Evolutionary conservation across 2,888 invertebrate genomes (phyloP), one percentile per base, ranked within the genome.

Genomic region (Chalcis sispes): DNA sequence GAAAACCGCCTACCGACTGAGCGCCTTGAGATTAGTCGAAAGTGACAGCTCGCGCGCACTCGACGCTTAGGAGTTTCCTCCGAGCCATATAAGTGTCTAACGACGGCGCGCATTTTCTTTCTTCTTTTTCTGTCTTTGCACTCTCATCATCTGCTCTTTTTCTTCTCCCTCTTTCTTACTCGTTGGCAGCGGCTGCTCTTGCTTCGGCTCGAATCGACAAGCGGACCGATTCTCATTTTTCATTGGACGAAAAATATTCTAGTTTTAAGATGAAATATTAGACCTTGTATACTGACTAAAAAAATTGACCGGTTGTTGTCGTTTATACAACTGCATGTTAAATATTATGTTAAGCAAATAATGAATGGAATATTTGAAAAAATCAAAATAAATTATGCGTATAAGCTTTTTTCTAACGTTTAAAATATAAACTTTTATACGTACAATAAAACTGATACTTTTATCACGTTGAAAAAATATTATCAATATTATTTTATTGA

Each of bases 1-100:
- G 70, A 72, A 77, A 77, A 77, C 77, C 75, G 74, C 75, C 76
- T 61, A 61, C 76, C 69, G 76, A 48, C 25, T 36, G 46, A 20
- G 69, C 59, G 15, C 20, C 23, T 77, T 64, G 65, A 77, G 74
- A 74, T 75, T 70, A 69, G 58, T 70, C 64, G 40, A 50, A 40
- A 69, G 56, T 69, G 66, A 73, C 73, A 73, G 73, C 58, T 52
- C 61, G 40, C 66, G 71, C 62, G 62, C 61, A 29, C 66, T 62
- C 62, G 62, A 42, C 48, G 59, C 58, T 59, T 36, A 32, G 64
- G 56, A 72, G 46, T 56, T 25, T 27, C 10, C 5, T 20, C 18
- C 13, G 5, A 23, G 29, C 42, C 20, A 7, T 36, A 36, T 10
- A 36, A 7, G 4, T 36, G 10, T 36, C 5, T 10, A 36, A 7